Evolutionary conservation across 1,140 invertebrate genomes (phyloP).

Genomic region (Callitettix versicolor): DNA sequence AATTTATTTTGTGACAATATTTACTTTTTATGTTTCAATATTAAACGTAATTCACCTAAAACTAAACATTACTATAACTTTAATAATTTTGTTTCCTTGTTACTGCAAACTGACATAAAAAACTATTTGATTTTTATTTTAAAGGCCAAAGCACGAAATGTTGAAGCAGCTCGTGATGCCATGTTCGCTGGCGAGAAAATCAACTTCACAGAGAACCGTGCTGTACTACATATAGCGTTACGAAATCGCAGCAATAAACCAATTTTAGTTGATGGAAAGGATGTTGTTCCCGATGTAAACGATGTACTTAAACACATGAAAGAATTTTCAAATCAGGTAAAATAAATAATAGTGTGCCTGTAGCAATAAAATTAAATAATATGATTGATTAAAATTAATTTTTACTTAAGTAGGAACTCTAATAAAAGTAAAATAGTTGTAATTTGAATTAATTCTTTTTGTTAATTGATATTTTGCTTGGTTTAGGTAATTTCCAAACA

Average conservation of each 20-base stretch:
- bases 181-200: slow-evolving; percentile 95
- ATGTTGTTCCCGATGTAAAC: slow-evolving; percentile 92
- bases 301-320: slow-evolving; percentile 91
- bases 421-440: too few relatives aligned
- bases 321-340: slow-evolving; percentile 70
- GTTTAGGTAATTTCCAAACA: slow-evolving; percentile 50
- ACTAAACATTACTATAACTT: neutral
- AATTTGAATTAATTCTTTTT: too few relatives aligned
- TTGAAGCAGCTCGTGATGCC: slow-evolving; percentile 75
- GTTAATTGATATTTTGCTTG: too few relatives aligned
- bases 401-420: too few relatives aligned
- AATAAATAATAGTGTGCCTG: slow-evolving; percentile 25
- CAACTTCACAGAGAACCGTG: slow-evolving; percentile 94
- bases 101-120: too few relatives aligned
- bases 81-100: neutral
- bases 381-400: too few relatives aligned
- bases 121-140: too few relatives aligned
- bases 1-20: too few relatives aligned
- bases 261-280: slow-evolving; percentile 77
- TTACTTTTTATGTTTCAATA: too few relatives aligned
- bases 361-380: too few relatives aligned
- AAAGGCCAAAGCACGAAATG: slow-evolving; percentile 67
- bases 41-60: neutral
- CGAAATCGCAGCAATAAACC: slow-evolving; percentile 70
- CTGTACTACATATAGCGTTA: slow-evolving; percentile 90